phyloP scores from a whole-genome alignment of 2,113 vertebrate species.

The Alosa alosa region DNA sequence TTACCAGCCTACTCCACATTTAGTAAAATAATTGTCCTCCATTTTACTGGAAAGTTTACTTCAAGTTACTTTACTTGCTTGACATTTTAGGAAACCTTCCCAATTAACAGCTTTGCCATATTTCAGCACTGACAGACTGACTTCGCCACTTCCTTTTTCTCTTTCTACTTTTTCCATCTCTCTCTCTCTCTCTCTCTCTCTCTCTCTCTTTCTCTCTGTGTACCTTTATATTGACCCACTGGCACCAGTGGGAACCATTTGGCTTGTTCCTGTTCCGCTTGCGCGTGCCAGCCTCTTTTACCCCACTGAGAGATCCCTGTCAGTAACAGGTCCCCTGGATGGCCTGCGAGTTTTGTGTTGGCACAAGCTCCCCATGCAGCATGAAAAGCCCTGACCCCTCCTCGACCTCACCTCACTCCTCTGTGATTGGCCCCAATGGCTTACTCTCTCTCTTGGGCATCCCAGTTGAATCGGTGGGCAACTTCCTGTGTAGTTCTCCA shows the following conservation, averaged over 20 bases:
- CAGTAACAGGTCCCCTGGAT: not conserved
- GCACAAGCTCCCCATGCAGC: not conserved
- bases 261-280: not conserved
- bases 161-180: not conserved
- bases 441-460: not conserved
- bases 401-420: not conserved
- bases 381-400: conserved; percentile 6
- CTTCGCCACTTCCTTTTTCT: not conserved
- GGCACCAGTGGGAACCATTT: not conserved
- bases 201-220: not conserved
- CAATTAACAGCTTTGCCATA: too few relatives aligned
- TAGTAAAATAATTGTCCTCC: not conserved
- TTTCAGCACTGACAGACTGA: too few relatives aligned
- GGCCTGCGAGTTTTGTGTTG: not conserved
- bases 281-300: not conserved
- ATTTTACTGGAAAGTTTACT: not conserved
- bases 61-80: not conserved
- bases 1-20: not conserved
- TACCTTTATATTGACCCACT: not conserved
- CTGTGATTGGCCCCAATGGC: not conserved
- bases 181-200: not conserved
- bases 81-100: not conserved
- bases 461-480: not conserved
- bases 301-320: conserved; percentile 1
- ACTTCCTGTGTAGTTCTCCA: not conserved